Conservation (phyloP, 1,140 invertebrate species). For the Ceratitis capitata region DNA sequence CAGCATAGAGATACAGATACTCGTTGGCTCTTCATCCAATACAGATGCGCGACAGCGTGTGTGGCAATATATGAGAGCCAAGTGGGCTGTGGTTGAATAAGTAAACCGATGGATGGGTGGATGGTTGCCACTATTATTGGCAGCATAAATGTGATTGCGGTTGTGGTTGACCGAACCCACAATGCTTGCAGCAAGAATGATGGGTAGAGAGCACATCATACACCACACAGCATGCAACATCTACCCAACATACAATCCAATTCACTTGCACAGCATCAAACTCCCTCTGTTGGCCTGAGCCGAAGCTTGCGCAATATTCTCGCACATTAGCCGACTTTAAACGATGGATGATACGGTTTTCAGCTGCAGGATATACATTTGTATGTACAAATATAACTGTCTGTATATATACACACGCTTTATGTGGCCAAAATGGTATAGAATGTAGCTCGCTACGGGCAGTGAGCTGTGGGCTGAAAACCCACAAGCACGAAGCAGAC, state of each 20-base stretch:
- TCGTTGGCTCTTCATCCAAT: slow-evolving; percentile 28
- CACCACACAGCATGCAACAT: not conserved
- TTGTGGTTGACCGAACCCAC: slow-evolving; percentile 6
- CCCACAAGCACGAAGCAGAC: not conserved
- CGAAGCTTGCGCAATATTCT: not conserved
- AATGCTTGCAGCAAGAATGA: not conserved
- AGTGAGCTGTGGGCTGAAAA: not conserved
- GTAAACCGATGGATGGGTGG: not conserved
- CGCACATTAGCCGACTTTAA: not conserved
- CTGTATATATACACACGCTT: too few relatives aligned
- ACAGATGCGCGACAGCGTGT: not conserved
- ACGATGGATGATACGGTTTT: not conserved
- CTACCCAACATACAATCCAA: not conserved
- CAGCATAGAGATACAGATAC: slow-evolving; percentile 31
- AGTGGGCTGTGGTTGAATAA: not conserved
- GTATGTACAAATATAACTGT: not conserved
- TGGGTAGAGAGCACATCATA: not conserved
- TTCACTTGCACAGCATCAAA: not conserved
- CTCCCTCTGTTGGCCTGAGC: not conserved
- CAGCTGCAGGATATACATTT: not conserved
- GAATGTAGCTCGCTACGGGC: not conserved
- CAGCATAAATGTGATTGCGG: slow-evolving; percentile 1
- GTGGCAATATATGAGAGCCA: slow-evolving; percentile 1
- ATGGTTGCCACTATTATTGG: not conserved
- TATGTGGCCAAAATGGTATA: not conserved